Conservation (phyloP, 2,888 invertebrate genomes). For the Stenoptilia bipunctidactyla region DNA sequence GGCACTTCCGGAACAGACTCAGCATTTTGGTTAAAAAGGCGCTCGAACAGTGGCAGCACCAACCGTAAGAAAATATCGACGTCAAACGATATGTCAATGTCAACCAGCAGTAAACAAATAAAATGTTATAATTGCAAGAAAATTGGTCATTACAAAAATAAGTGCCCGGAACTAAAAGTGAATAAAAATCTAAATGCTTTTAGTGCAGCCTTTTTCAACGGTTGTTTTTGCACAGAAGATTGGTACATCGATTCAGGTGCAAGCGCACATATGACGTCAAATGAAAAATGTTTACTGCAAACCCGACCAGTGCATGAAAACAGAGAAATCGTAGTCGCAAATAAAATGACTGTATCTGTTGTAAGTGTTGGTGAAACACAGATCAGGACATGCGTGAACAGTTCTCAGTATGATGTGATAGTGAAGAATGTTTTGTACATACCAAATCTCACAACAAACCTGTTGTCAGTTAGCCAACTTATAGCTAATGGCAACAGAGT, state of each 20-base stretch:
- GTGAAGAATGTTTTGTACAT: constrained; percentile 14
- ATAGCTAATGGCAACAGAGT: constrained; percentile 15
- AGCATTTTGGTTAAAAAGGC: background rate
- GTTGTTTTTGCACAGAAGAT: constrained; percentile 8
- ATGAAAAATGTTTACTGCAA: constrained; percentile 7
- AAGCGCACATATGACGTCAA: too few species aligned
- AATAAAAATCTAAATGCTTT: constrained; percentile 10
- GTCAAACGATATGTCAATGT: background rate
- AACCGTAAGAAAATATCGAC: background rate
- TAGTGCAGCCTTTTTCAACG: constrained; percentile 13
- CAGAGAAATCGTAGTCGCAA: constrained; percentile 14
- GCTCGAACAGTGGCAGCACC: background rate
- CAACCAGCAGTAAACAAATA: background rate
- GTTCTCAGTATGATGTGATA: constrained; percentile 12
- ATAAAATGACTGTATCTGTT: constrained; percentile 11
- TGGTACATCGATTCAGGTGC: constrained; percentile 15
- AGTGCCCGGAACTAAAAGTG: background rate
- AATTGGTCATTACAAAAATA: background rate
- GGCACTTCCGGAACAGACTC: background rate
- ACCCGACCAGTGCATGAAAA: background rate
- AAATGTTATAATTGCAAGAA: constrained; percentile 2
- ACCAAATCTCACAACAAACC: constrained; percentile 14
- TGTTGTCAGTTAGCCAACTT: constrained; percentile 14
- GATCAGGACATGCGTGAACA: constrained; percentile 9
- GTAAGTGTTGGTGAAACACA: constrained; percentile 12